These are phyloP conservation scores for Polydrusus tereticollis DNA, from an alignment of 2,888 invertebrate genomes.

Conservation along the genomic window DNA sequence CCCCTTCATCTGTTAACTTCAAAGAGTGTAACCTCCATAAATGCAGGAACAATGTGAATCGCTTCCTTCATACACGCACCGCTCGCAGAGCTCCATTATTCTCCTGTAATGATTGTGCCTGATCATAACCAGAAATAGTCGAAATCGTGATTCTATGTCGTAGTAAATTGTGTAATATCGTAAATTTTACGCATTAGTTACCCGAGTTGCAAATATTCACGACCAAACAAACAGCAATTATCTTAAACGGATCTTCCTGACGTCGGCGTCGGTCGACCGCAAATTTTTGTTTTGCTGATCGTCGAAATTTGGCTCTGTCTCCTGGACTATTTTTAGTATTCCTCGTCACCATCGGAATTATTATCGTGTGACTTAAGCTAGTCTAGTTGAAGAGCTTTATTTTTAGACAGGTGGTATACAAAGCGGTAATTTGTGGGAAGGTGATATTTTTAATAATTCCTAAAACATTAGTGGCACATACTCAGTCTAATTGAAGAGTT, in stretches of 20 bases:
- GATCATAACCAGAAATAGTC: too few relatives aligned
- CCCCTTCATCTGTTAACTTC: too few relatives aligned
- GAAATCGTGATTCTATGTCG: too few relatives aligned
- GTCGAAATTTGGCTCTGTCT: slow-evolving; percentile 15
- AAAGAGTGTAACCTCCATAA: too few relatives aligned
- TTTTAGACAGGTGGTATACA: slow-evolving; percentile 40
- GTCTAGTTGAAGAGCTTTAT: slow-evolving; percentile 31
- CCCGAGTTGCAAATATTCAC: not conserved
- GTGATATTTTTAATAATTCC: not conserved
- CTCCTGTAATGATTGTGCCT: too few relatives aligned
- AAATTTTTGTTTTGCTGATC: slow-evolving; percentile 23
- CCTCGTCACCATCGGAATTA: slow-evolving; percentile 31
- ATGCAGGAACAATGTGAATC: too few relatives aligned
- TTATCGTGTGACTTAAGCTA: slow-evolving; percentile 38
- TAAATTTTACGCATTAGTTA: not conserved
- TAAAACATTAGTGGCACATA: too few relatives aligned
- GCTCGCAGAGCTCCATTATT: too few relatives aligned
- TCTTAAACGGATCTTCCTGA: slow-evolving; percentile 24
- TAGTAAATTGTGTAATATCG: too few relatives aligned
- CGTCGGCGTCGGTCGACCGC: slow-evolving; percentile 21
- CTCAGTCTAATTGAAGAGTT: too few relatives aligned
- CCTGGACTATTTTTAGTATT: slow-evolving; percentile 25
- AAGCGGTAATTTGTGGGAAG: slow-evolving; percentile 11
- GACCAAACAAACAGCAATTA: slow-evolving; percentile 8
- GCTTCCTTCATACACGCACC: too few relatives aligned